Percentiles rank a stretch among this genome's conserved stretches.
phyloP scores from a whole-genome alignment of 37 sponge, comb jelly and placozoan species.

The Beroe ovata region DNA sequence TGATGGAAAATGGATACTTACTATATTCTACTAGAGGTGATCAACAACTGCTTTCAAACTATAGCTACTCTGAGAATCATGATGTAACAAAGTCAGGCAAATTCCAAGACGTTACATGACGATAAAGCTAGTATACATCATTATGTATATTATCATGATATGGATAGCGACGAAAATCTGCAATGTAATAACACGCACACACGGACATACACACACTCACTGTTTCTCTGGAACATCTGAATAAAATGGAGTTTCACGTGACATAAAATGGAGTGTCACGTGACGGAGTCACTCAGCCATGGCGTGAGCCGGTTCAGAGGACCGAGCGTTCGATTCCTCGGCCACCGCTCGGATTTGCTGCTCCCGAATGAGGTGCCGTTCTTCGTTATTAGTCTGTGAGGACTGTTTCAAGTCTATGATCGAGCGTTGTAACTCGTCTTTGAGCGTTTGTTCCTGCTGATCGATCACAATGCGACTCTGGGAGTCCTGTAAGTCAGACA shows the following conservation, averaged over 20 bases:
- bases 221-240: background rate
- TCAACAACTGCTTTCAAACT: too few species aligned
- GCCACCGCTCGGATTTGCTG: slow-evolving; percentile 44
- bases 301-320: slow-evolving; percentile 20
- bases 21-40: too few species aligned
- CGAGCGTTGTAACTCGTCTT: slow-evolving; percentile 38
- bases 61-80: too few species aligned
- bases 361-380: slow-evolving; percentile 40
- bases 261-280: background rate
- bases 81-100: too few species aligned
- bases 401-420: slow-evolving; percentile 56
- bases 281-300: slow-evolving; percentile 4
- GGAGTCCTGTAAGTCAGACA: background rate
- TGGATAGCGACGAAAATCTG: too few species aligned
- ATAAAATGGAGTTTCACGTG: background rate
- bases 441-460: slow-evolving; percentile 35
- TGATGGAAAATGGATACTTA: too few species aligned
- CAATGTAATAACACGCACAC: background rate
- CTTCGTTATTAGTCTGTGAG: background rate
- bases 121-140: too few species aligned
- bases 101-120: too few species aligned
- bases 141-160: too few species aligned
- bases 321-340: slow-evolving; percentile 28
- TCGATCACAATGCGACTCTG: background rate
- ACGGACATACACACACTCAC: background rate